Conservation (phyloP, 2,888 invertebrate genomes). For the Rhyacophila evoluta region DNA sequence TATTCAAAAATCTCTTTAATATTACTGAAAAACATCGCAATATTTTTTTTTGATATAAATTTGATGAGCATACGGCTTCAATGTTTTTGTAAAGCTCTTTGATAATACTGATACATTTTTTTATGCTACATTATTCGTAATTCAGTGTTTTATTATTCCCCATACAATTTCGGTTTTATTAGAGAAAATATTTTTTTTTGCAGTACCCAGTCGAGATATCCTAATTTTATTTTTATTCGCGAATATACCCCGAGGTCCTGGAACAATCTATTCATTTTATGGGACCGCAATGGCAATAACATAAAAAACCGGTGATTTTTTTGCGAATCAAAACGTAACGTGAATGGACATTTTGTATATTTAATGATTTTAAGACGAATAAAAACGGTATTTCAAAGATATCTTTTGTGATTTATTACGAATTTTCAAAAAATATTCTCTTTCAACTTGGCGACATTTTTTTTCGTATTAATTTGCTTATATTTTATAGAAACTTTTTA, state of each 20-base stretch:
- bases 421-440: too few species aligned
- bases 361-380: background rate
- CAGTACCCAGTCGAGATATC: background rate
- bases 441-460: too few species aligned
- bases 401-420: too few species aligned
- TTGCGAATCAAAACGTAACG: background rate
- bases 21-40: background rate
- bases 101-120: background rate
- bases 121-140: background rate
- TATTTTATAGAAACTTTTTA: too few species aligned
- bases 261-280: background rate
- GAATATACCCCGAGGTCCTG: background rate
- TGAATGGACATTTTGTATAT: background rate
- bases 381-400: too few species aligned
- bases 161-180: background rate
- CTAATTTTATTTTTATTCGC: conserved; percentile 15
- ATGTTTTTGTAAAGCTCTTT: background rate
- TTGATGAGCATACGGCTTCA: background rate
- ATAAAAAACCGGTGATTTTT: conserved; percentile 6
- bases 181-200: background rate
- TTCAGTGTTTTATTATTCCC: conserved; percentile 17
- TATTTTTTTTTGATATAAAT: background rate
- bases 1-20: background rate
- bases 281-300: background rate
- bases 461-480: too few species aligned